Percentiles rank a stretch among this genome's conserved stretches.
phyloP scores from a whole-genome alignment of 2,888 invertebrate genomes.

The Synanthedon vespiformis region DNA sequence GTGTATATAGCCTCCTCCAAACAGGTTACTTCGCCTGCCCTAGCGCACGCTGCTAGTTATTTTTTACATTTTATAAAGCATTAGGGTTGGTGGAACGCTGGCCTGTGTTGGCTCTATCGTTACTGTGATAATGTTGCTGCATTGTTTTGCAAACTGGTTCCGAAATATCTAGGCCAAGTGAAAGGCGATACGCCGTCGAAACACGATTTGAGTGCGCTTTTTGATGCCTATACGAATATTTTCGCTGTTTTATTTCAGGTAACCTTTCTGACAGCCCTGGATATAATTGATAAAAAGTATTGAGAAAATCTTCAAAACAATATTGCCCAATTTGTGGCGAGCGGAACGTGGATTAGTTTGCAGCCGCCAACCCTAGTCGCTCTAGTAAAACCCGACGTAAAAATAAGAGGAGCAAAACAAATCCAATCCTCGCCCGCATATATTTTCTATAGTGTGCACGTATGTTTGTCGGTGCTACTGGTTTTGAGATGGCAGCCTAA shows the following conservation, averaged over 20 bases:
- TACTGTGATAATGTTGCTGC: constrained; percentile 17
- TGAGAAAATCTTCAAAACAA: no score
- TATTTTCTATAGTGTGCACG: constrained; percentile 27
- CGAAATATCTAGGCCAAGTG: constrained; percentile 67
- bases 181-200: constrained; percentile 61
- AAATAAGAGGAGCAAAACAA: not conserved
- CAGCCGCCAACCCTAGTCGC: not conserved
- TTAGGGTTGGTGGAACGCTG: constrained; percentile 35
- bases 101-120: constrained; percentile 5
- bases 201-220: constrained; percentile 14
- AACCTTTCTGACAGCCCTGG: no score
- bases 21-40: constrained; percentile 52
- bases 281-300: no score
- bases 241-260: no score
- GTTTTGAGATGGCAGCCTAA: constrained; percentile 64
- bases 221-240: no score
- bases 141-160: constrained; percentile 61
- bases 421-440: constrained; percentile 15
- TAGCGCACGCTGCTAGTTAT: constrained; percentile 32
- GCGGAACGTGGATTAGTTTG: no score
- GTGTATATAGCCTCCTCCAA: constrained; percentile 37
- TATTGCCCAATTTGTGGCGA: no score
- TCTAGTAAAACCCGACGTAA: not conserved
- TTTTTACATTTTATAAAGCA: constrained; percentile 46
- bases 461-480: constrained; percentile 59